Conservation (phyloP, 2,113 vertebrate genomes). For the Otus sunia region DNA sequence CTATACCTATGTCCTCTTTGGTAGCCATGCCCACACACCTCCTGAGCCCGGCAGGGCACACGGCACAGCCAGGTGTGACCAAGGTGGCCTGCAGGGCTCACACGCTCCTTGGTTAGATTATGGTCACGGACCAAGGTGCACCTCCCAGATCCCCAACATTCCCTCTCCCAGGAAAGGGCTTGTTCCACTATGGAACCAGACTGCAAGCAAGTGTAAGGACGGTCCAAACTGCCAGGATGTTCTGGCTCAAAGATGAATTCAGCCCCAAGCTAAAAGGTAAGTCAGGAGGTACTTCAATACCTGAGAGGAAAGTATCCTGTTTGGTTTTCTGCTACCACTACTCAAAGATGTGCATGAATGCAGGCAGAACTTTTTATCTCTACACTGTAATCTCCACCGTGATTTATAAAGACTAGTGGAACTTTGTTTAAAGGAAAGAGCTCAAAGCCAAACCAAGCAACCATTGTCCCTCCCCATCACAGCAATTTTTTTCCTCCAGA, state of each 20-base stretch:
- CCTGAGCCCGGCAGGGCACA: background rate
- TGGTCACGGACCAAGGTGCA: fast-evolving
- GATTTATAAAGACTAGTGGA: background rate
- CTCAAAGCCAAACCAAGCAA: background rate
- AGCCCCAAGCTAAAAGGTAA: background rate
- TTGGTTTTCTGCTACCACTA: background rate
- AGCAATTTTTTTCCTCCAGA: background rate
- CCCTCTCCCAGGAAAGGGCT: background rate
- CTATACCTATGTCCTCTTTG: background rate
- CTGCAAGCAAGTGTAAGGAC: background rate
- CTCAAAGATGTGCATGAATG: background rate
- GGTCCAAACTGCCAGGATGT: background rate
- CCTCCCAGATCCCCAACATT: background rate
- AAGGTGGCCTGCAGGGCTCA: background rate
- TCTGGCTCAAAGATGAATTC: background rate
- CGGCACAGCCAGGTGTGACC: background rate
- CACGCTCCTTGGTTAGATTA: background rate
- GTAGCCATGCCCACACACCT: background rate
- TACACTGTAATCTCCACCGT: background rate
- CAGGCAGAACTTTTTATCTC: background rate
- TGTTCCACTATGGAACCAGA: background rate
- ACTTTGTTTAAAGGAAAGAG: background rate
- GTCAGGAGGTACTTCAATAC: background rate
- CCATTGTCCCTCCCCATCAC: background rate
- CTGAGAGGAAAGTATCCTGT: background rate